Percentiles rank a stretch among this genome's conserved stretches.
Conservation (phyloP, 2,113 vertebrate species). For the Rhagologus leucostigma region DNA sequence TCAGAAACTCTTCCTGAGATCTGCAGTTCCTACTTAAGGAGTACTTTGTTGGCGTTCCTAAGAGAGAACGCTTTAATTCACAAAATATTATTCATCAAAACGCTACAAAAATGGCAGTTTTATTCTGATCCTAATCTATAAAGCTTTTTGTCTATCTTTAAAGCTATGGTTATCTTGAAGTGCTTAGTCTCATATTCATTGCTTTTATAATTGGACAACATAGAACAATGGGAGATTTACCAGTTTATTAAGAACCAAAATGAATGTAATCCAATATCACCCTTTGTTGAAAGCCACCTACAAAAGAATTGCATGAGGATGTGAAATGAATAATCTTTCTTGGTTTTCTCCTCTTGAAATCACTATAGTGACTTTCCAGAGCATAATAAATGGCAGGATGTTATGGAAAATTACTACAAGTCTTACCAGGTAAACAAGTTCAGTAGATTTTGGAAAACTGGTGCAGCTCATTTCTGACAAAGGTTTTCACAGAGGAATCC, state of each 20-base stretch:
- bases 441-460: neutral
- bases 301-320: slow-evolving; percentile 66
- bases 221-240: slow-evolving; percentile 72
- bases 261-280: slow-evolving; percentile 68
- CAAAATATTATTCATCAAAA: slow-evolving; percentile 57
- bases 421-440: neutral
- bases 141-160: slow-evolving; percentile 68
- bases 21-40: neutral
- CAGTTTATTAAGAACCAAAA: slow-evolving; percentile 71
- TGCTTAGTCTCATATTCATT: slow-evolving; percentile 68
- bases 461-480: neutral
- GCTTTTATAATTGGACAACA: slow-evolving; percentile 72
- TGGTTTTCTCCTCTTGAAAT: slow-evolving; percentile 60
- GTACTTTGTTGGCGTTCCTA: slow-evolving; percentile 36
- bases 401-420: slow-evolving; percentile 23
- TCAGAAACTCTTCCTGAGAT: neutral
- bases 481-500: neutral
- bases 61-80: slow-evolving; percentile 41
- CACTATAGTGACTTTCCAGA: slow-evolving; percentile 27
- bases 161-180: slow-evolving; percentile 70
- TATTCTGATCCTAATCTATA: slow-evolving; percentile 64
- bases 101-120: slow-evolving; percentile 48
- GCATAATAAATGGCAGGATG: slow-evolving; percentile 14
- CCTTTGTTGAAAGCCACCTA: slow-evolving; percentile 68
- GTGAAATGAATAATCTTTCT: slow-evolving; percentile 68